A percentile compares a stretch with the other conserved stretches of the same genome.
These are phyloP conservation scores for Meteorus cinctellus DNA, from an alignment of 2,888 invertebrate species.

Conservation along the genomic window DNA sequence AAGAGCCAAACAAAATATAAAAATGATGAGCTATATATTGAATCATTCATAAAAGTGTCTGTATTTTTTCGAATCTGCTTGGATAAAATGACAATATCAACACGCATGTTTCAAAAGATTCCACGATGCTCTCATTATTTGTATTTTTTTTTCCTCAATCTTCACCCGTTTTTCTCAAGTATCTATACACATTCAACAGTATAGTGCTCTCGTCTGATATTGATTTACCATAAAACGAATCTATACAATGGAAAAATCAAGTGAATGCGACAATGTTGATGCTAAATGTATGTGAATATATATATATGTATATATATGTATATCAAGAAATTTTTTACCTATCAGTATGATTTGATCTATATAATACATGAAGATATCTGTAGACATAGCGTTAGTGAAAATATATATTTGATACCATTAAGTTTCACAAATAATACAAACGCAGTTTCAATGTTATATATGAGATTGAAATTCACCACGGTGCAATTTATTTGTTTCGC, in stretches of 20 bases:
- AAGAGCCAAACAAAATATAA: neutral
- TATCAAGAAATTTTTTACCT: neutral
- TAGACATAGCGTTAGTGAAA: neutral
- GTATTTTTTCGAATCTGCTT: neutral
- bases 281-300: neutral
- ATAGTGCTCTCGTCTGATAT: constrained; percentile 9
- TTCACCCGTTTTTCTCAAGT: neutral
- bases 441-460: neutral
- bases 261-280: constrained; percentile 17
- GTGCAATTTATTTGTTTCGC: neutral
- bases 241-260: constrained; percentile 18
- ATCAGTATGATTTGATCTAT: neutral
- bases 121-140: neutral
- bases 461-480: neutral
- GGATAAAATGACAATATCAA: neutral
- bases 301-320: neutral
- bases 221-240: constrained; percentile 19
- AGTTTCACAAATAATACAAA: neutral
- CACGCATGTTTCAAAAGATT: neutral
- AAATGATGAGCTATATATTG: neutral
- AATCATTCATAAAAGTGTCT: constrained; percentile 1
- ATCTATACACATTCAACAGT: neutral
- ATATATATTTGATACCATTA: neutral
- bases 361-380: neutral
- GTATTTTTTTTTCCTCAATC: neutral